Evolutionary conservation across 2,888 invertebrate species (phyloP), one percentile per base, ranked within the genome.

Genomic region (Tipula lateralis): DNA sequence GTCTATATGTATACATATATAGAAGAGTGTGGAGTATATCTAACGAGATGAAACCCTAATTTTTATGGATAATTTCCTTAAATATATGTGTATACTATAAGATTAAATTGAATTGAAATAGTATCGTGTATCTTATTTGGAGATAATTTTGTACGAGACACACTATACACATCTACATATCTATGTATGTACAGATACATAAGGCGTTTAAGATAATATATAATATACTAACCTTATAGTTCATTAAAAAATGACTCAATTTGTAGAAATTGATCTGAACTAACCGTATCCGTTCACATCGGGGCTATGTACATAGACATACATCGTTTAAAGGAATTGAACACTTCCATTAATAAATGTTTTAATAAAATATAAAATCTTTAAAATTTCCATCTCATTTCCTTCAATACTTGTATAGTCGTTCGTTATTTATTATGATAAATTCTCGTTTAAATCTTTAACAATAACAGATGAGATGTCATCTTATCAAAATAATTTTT

Each of bases 41-140:
- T 44, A 44, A 32, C 32, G 44, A n/a, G 44, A 44, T 66, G 66
- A 66, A 66, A 66, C 66, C 66, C 66, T 66, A 66, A 66, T 66
- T 66, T 66, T 66, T 66, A 66, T 66, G 66, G 66, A 66, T 66
- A 66, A 66, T 66, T 66, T 66, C 66, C 66, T 66, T 66, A 66
- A 66, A 66, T 66, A 66, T 66, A 39, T 13, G 39, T 13, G 39
- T 2, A 66, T 66, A 66, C 19, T 66, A 66, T 7, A 66, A 66
- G 66, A 66, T 66, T 66, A 66, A 66, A 66, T 66, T 66, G 66
- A 66, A 66, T 66, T 24, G 24, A 66, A 66, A 66, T 44, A 44
- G 66, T 24, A 24, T 66, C 19, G 24, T 66, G 24, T 66, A 66
- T 66, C 66, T 24, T 44, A n/a, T 66, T 19, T 24, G 2, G 66